A percentile compares a stretch with the other conserved stretches of the same genome.
Conservation (phyloP, 1,140 invertebrate species). For the Aculops lycopersici region DNA sequence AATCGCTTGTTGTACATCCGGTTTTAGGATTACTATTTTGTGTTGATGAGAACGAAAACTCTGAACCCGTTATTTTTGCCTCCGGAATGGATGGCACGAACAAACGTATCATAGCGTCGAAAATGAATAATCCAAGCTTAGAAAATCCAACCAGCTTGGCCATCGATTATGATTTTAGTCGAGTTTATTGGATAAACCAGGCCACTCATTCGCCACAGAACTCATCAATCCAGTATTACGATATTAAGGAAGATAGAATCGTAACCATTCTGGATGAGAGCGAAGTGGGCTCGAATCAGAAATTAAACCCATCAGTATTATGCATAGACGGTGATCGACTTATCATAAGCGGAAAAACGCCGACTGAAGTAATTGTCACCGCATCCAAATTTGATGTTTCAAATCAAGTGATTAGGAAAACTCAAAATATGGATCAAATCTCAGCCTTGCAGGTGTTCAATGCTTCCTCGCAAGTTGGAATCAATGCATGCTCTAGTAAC, state of each 20-base stretch:
- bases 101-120: conserved; percentile 17
- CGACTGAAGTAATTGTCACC: background rate
- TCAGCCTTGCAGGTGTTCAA: background rate
- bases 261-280: conserved; percentile 15
- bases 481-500: conserved; percentile 19
- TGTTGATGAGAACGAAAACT: conserved; percentile 19
- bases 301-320: background rate
- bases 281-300: conserved; percentile 13
- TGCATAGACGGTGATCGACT: background rate
- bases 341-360: background rate
- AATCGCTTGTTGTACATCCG: conserved; percentile 30
- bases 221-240: conserved; percentile 25
- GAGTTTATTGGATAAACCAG: conserved; percentile 33
- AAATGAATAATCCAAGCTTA: conserved; percentile 12
- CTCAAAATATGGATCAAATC: background rate
- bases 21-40: conserved; percentile 19
- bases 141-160: conserved; percentile 18
- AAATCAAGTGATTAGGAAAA: background rate
- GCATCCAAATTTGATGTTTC: background rate
- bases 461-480: conserved; percentile 8
- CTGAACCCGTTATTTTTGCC: conserved; percentile 21
- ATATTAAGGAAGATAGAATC: conserved; percentile 20
- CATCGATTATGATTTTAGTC: conserved; percentile 23
- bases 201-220: too few species aligned
- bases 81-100: conserved; percentile 30